These are phyloP conservation scores for Seriola quinqueradiata DNA, from an alignment of 2,113 vertebrate species.

Conservation along the genomic window DNA sequence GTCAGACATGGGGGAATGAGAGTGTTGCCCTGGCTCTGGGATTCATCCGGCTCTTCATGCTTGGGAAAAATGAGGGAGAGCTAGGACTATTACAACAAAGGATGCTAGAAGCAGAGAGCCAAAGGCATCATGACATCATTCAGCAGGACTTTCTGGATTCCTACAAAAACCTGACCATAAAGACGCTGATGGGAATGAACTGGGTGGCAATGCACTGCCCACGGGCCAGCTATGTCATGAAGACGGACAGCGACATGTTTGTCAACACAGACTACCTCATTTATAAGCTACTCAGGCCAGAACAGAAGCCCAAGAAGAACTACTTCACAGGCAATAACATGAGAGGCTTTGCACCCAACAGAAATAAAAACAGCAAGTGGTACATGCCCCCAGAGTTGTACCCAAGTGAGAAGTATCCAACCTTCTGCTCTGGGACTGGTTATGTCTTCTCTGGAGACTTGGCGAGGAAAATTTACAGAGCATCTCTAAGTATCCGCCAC, in stretches of 20 bases:
- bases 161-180: constrained; percentile 96
- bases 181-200: constrained; percentile 98
- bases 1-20: constrained; percentile 97
- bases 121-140: constrained; percentile 90
- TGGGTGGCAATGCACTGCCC: constrained; percentile 95
- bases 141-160: constrained; percentile 96
- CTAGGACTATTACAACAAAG: constrained; percentile 83
- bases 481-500: constrained; percentile 88
- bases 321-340: constrained; percentile 97
- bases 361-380: constrained; percentile 97
- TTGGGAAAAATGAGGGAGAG: constrained; percentile 88
- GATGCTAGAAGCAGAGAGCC: constrained; percentile 90
- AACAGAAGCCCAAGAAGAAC: constrained; percentile 86
- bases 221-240: constrained; percentile 92
- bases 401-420: constrained; percentile 91
- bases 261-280: constrained; percentile 97
- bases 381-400: constrained; percentile 95
- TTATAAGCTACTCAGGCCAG: constrained; percentile 92
- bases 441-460: constrained; percentile 97
- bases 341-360: constrained; percentile 91
- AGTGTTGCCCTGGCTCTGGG: constrained; percentile 86
- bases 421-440: constrained; percentile 97
- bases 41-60: constrained; percentile 89
- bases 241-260: constrained; percentile 99
- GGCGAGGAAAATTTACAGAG: constrained; percentile 91